Evolutionary conservation across 1,140 invertebrate species (phyloP).

Genomic region (Brachionus asplanchnoidis): DNA sequence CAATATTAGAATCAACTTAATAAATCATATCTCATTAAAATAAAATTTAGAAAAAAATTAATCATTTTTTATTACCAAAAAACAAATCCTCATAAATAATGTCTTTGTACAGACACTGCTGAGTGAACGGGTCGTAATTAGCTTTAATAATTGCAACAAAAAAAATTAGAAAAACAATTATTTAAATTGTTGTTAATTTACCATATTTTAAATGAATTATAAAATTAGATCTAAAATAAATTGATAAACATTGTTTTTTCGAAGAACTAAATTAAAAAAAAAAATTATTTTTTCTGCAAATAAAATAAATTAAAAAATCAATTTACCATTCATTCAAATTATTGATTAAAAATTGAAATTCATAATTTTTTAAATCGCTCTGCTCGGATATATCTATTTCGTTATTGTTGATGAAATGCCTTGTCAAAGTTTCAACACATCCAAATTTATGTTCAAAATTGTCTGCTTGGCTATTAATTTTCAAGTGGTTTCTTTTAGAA

Average conservation of each 20-base stretch:
- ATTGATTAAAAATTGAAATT: neutral
- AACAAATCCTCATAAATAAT: conserved; percentile 7
- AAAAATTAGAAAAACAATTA: neutral
- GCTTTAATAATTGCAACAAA: neutral
- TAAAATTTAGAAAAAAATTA: neutral
- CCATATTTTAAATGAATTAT: conserved; percentile 13
- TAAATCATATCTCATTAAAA: neutral
- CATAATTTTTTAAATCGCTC: neutral
- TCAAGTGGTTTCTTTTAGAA: neutral
- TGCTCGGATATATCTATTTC: neutral
- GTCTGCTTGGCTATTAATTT: neutral
- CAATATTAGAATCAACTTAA: neutral
- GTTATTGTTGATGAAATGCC: neutral
- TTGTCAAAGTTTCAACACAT: neutral
- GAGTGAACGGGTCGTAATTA: neutral
- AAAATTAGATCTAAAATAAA: conserved; percentile 9
- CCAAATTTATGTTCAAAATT: neutral
- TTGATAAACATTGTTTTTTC: neutral
- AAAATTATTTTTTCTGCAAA: neutral
- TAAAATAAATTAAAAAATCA: neutral
- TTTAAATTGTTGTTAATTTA: neutral
- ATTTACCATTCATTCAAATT: neutral
- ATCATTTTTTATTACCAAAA: neutral
- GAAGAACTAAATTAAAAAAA: neutral
- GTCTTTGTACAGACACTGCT: neutral